Conservation (phyloP, 2,113 vertebrate species). For the Oriolus oriolus region DNA sequence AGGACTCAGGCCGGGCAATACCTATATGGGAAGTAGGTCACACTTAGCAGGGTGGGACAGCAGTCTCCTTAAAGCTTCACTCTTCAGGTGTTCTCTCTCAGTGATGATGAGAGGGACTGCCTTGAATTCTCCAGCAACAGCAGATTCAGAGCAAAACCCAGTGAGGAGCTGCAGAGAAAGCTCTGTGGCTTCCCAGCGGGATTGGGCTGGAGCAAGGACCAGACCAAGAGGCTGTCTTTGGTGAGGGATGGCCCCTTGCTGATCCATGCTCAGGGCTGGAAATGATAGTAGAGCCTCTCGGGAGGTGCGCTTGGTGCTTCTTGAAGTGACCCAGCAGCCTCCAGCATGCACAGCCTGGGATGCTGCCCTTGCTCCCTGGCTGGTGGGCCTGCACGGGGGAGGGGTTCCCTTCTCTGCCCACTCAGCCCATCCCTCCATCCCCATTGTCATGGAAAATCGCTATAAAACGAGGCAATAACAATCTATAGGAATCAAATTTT, state of each 20-base stretch:
- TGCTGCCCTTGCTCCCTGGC: background rate
- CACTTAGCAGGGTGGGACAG: background rate
- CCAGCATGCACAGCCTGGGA: rapidly evolving
- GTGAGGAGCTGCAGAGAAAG: background rate
- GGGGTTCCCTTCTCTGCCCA: background rate
- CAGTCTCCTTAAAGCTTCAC: background rate
- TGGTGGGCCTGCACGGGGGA: background rate
- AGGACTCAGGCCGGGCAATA: background rate
- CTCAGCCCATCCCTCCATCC: background rate
- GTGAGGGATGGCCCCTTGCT: rapidly evolving
- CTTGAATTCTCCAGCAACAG: background rate
- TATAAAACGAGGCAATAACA: background rate
- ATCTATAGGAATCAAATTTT: background rate
- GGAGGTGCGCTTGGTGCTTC: background rate
- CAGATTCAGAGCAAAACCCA: background rate
- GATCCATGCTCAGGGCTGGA: background rate
- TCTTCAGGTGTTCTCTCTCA: background rate
- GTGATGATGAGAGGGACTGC: background rate
- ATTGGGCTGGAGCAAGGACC: rapidly evolving
- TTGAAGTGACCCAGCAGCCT: background rate
- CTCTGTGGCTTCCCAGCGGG: background rate
- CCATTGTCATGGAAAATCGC: background rate
- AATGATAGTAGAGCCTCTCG: background rate
- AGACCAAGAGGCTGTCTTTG: background rate
- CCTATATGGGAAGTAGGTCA: background rate